Conservation (phyloP, 2,797 vertebrate species). For the Scarus forsteni region DNA sequence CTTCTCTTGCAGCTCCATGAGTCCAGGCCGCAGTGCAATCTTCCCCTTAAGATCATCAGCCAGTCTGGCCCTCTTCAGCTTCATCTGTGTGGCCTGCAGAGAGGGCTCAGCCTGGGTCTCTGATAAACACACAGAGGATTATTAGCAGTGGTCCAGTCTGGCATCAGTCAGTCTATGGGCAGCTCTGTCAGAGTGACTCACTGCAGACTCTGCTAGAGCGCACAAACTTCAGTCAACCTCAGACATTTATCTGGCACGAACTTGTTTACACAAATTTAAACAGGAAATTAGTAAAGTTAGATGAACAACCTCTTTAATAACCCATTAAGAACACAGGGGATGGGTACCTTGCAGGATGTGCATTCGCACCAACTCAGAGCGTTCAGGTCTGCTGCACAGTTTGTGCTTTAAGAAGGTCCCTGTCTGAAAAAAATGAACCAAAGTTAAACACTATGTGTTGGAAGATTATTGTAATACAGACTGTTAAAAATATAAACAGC, state of each 20-base stretch:
- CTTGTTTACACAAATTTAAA: slow-evolving; percentile 43
- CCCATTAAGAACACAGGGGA: slow-evolving; percentile 29
- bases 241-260: slow-evolving; percentile 27
- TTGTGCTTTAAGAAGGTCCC: slow-evolving; percentile 98
- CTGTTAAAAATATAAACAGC: not conserved
- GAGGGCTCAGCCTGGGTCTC: slow-evolving; percentile 94
- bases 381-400: slow-evolving; percentile 93
- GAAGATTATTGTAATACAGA: not conserved
- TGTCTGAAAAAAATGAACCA: slow-evolving; percentile 81
- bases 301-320: slow-evolving; percentile 42
- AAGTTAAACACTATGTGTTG: no score
- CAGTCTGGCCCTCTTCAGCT: slow-evolving; percentile 93
- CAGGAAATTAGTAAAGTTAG: slow-evolving; percentile 13
- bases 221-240: slow-evolving; percentile 12
- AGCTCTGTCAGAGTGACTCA: slow-evolving; percentile 60
- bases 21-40: slow-evolving; percentile 93
- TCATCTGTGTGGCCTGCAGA: slow-evolving; percentile 96
- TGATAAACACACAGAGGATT: slow-evolving; percentile 70
- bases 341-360: slow-evolving; percentile 94
- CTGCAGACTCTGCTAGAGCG: slow-evolving; percentile 27
- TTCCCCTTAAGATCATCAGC: slow-evolving; percentile 96
- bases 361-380: slow-evolving; percentile 96
- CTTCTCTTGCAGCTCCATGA: slow-evolving; percentile 97
- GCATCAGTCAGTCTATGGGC: slow-evolving; percentile 19
- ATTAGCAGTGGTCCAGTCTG: slow-evolving; percentile 20